Evolutionary conservation across 2,113 vertebrate genomes (phyloP), one percentile per base, ranked within the genome.

Genomic region (Gymnobelideus leadbeateri): DNA sequence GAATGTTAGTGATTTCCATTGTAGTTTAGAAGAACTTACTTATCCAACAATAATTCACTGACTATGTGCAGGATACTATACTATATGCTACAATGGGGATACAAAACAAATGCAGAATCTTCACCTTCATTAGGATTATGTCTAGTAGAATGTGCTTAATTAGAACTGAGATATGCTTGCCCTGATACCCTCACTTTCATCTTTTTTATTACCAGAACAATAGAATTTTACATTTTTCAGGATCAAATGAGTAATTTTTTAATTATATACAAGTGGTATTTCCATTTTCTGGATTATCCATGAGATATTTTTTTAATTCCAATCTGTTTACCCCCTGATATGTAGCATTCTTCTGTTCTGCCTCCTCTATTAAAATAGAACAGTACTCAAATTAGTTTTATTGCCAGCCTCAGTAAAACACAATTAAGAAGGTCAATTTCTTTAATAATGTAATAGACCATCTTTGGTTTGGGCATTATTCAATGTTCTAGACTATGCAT

Each of bases 21-120:
- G 43, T 93, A 91, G 31, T 51, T 93, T 53, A 91, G 31, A 95
- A 77, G 2, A n/a, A 53, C 31, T 94, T 96, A 77, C 53, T 68
- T 94, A 91, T 1, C 89, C 31, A 9, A 68, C 89, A 37, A 91
- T 55, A 55, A 0, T 89, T 7, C 37, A 89, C 0, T 2, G 93
- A 90, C 4, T 50, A 8, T 55, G 4, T 96, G 31, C 57, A 68
- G 57, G 9, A 28, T 14, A 37, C 31, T 57, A 3, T 28, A 28
- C 57, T 37, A 37, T 68, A 68, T 14, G 16, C 11, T 68, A 11
- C 14, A 68, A 14, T 31, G 10, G 28, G 28, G 28, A 68, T 68
- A 37, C 11, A 68, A 68, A 68, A 68, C 11, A 68, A 37, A 68
- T 68, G 2, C 31, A 68, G 12, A 77, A 77, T 43, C n/a, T 12